Evolutionary conservation across 2,888 invertebrate genomes (phyloP).

Genomic region (Candidula unifasciata): DNA sequence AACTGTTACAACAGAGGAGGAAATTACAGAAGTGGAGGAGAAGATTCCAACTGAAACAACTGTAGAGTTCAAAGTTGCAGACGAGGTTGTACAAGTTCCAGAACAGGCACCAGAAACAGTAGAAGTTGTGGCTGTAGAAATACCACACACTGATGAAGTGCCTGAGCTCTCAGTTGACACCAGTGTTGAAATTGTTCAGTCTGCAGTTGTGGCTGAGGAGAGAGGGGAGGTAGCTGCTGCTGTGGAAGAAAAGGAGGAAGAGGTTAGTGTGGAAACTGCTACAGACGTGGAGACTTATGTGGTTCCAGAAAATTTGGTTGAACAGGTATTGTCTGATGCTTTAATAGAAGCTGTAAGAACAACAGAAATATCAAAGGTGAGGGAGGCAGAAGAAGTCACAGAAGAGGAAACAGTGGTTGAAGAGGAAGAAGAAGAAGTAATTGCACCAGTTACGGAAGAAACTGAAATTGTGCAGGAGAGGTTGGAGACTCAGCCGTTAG

Average conservation of each 20-base stretch:
- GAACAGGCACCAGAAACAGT: conserved; percentile 26
- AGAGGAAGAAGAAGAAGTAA: background rate
- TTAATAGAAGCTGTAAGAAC: conserved; percentile 33
- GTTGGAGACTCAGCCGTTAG: conserved; percentile 50
- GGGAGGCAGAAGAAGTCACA: conserved; percentile 44
- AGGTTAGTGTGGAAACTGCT: conserved; percentile 17
- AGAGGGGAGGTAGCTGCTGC: conserved; percentile 39
- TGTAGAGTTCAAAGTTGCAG: conserved; percentile 36
- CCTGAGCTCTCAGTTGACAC: conserved; percentile 20
- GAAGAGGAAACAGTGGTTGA: conserved; percentile 35
- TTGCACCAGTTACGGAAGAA: background rate
- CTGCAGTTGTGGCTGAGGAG: conserved; percentile 42
- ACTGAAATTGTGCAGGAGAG: conserved; percentile 56
- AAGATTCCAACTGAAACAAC: conserved; percentile 17
- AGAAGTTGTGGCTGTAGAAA: conserved; percentile 15
- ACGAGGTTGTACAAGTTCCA: conserved; percentile 41
- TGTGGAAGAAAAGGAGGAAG: conserved; percentile 17
- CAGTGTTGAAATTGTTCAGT: conserved; percentile 40
- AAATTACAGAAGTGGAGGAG: conserved; percentile 31
- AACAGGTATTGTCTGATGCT: conserved; percentile 38
- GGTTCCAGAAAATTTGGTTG: conserved; percentile 28
- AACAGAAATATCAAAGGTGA: conserved; percentile 38
- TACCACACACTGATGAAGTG: conserved; percentile 21
- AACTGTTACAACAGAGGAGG: conserved; percentile 54
- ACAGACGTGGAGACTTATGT: conserved; percentile 13